Percentiles rank a stretch among this genome's conserved stretches.
These are phyloP conservation scores for Eugnorisma glareosa DNA, from an alignment of 2,888 invertebrate genomes.

Conservation along the genomic window DNA sequence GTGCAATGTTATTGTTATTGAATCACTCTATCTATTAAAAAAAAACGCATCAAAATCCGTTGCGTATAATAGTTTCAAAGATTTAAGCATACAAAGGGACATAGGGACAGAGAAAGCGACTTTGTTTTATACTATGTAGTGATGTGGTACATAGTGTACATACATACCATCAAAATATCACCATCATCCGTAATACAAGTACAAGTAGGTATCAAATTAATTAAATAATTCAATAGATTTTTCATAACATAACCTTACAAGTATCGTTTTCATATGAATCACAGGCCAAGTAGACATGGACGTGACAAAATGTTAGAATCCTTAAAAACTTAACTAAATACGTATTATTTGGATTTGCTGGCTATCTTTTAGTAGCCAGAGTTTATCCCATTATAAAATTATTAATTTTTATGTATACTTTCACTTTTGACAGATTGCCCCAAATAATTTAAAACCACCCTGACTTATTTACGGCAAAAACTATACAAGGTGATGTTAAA, in stretches of 20 bases:
- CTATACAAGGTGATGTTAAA: not conserved
- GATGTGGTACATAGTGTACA: too few species aligned
- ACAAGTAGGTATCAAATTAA: conserved; percentile 2
- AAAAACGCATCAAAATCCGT: too few species aligned
- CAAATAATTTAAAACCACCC: not conserved
- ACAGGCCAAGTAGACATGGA: not conserved
- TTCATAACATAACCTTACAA: not conserved
- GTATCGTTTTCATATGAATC: conserved; percentile 23
- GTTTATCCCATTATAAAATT: too few species aligned
- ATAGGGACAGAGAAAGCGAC: too few species aligned
- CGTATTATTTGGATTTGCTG: not conserved
- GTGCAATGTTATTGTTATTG: too few species aligned
- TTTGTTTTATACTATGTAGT: too few species aligned
- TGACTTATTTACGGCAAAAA: not conserved
- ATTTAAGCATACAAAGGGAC: too few species aligned
- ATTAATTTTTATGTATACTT: not conserved
- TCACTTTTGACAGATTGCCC: not conserved
- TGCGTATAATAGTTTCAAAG: too few species aligned
- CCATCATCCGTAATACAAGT: conserved; percentile 32
- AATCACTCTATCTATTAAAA: too few species aligned
- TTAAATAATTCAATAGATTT: conserved; percentile 20
- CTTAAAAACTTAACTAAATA: not conserved
- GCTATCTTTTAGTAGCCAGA: not conserved
- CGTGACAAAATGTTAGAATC: not conserved
- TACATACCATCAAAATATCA: conserved; percentile 21